A percentile compares a stretch with the other conserved stretches of the same genome.
Conservation (phyloP, 2,888 invertebrate species). For the Hydraecia micacea region DNA sequence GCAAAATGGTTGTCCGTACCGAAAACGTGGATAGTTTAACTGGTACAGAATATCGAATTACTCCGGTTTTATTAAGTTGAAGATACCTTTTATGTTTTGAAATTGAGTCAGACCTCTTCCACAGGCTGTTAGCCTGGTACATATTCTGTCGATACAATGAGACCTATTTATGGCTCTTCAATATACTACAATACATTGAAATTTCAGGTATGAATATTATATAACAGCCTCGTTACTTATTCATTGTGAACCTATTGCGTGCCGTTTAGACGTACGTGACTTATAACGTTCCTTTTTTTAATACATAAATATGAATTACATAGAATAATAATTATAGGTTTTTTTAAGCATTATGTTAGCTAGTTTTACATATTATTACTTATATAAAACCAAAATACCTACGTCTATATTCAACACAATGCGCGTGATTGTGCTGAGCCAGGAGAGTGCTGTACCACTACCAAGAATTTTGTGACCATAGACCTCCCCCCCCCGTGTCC, state of each 20-base stretch:
- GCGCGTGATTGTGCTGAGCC: no score
- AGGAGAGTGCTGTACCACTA: no score
- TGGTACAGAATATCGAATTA: slow-evolving; percentile 8
- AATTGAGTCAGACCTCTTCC: slow-evolving; percentile 12
- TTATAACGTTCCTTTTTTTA: neutral
- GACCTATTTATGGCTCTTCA: neutral
- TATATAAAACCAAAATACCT: no score
- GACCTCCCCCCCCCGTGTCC: no score
- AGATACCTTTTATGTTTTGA: slow-evolving; percentile 24
- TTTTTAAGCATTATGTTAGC: no score
- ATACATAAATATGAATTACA: neutral
- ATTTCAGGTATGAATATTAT: slow-evolving; percentile 3
- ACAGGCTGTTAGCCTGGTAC: neutral
- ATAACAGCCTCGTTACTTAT: slow-evolving; percentile 13
- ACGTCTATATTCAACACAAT: no score
- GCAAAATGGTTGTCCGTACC: slow-evolving; percentile 26
- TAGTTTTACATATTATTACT: no score
- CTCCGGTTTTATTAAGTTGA: slow-evolving; percentile 4
- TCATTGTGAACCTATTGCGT: slow-evolving; percentile 41
- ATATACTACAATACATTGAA: neutral
- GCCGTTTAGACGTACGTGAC: slow-evolving; percentile 17
- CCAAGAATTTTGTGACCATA: no score
- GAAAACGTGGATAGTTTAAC: slow-evolving; percentile 5
- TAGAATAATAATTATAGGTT: neutral
- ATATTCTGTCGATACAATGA: slow-evolving; percentile 12